A percentile compares a stretch with the other conserved stretches of the same genome.
Evolutionary conservation across 2,797 vertebrate genomes (phyloP).

Genomic region (Lates japonicus): DNA sequence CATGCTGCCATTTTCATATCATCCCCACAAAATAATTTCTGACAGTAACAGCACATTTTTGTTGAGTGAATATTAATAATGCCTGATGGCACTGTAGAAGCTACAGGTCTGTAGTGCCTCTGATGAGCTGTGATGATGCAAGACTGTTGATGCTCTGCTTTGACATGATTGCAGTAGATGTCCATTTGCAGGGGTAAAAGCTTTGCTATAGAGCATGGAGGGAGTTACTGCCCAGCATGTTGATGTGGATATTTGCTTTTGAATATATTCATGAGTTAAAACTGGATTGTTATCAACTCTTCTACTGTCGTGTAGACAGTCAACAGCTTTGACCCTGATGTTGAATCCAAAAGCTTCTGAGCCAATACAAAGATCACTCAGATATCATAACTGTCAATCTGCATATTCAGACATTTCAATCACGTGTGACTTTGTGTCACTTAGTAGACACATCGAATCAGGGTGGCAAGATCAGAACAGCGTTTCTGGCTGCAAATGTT

Average conservation of each 20-base stretch:
- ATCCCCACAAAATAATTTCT: background rate
- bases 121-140: slow-evolving; percentile 2
- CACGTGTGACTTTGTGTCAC: slow-evolving; percentile 27
- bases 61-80: background rate
- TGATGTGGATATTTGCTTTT: slow-evolving; percentile 3
- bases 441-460: background rate
- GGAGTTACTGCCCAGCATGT: background rate
- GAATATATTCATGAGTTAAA: background rate
- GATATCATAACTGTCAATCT: slow-evolving; percentile 16
- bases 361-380: slow-evolving; percentile 10
- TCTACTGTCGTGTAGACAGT: background rate
- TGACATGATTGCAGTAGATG: slow-evolving; percentile 25
- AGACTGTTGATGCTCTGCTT: slow-evolving; percentile 6
- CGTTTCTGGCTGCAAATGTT: background rate
- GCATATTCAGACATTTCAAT: slow-evolving; percentile 24
- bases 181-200: slow-evolving; percentile 49
- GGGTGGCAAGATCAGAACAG: background rate
- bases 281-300: background rate
- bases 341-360: background rate
- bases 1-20: background rate
- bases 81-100: background rate
- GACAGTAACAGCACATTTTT: background rate
- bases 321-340: background rate
- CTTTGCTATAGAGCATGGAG: slow-evolving; percentile 25
- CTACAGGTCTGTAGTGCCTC: background rate